Percentiles rank a stretch among this genome's conserved stretches.
Evolutionary conservation across 2,113 vertebrate genomes (phyloP).

Genomic region (Synchiropus splendidus): DNA sequence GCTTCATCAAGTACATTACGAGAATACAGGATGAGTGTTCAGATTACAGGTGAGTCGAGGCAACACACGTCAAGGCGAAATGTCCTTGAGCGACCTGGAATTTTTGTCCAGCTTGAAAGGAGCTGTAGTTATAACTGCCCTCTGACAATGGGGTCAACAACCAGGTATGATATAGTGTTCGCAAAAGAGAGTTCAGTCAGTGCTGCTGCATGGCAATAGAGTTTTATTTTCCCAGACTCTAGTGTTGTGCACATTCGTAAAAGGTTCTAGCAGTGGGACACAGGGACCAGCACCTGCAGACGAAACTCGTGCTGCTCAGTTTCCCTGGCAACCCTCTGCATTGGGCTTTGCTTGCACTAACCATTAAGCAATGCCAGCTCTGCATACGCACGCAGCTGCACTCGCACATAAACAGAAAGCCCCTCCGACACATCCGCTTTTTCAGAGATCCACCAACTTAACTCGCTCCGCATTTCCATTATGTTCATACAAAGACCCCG

Average conservation of each 20-base stretch:
- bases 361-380: slow-evolving; percentile 55
- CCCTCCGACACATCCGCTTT: slow-evolving; percentile 29
- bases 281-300: slow-evolving; percentile 64
- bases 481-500: slow-evolving; percentile 16
- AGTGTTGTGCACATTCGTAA: slow-evolving; percentile 17
- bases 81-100: too few relatives aligned
- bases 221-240: neutral
- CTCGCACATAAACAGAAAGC: slow-evolving; percentile 13
- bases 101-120: too few relatives aligned
- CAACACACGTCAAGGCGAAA: too few relatives aligned
- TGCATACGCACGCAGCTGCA: slow-evolving; percentile 22
- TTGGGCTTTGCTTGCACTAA: slow-evolving; percentile 56
- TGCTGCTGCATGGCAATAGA: slow-evolving; percentile 3
- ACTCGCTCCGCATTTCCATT: slow-evolving; percentile 28
- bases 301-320: slow-evolving; percentile 57
- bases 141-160: too few relatives aligned
- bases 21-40: too few relatives aligned
- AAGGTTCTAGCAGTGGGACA: slow-evolving; percentile 58
- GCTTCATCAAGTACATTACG: too few relatives aligned
- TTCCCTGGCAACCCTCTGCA: slow-evolving; percentile 66
- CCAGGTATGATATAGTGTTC: too few relatives aligned
- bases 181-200: neutral
- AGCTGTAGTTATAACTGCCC: too few relatives aligned
- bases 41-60: too few relatives aligned
- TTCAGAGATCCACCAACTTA: slow-evolving; percentile 12